Evolutionary conservation across 2,888 invertebrate species (phyloP).

Genomic region (Mesorhabditis sp.): DNA sequence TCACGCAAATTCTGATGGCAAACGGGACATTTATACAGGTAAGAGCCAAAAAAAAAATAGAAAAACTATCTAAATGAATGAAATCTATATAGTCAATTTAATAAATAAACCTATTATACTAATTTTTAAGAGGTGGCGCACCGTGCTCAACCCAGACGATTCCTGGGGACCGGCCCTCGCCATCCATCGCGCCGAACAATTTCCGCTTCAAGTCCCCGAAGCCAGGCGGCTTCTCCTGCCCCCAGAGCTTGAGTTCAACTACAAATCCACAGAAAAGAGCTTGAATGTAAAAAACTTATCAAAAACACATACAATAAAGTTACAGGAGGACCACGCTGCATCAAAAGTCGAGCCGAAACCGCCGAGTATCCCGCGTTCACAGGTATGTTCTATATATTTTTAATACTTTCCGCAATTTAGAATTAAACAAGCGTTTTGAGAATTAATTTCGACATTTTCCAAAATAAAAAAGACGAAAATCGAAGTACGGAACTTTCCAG

Average conservation of each 20-base stretch:
- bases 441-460: too few relatives aligned
- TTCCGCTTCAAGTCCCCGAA: conserved; percentile 58
- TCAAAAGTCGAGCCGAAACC: background rate
- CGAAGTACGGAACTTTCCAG: background rate
- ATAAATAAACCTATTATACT: conserved; percentile 10
- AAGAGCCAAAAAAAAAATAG: conserved; percentile 7
- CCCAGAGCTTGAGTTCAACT: conserved; percentile 29
- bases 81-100: background rate
- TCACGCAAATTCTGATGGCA: conserved; percentile 60
- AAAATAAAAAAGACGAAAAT: too few relatives aligned
- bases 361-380: background rate
- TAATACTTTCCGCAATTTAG: background rate
- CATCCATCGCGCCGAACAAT: conserved; percentile 55
- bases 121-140: conserved; percentile 45
- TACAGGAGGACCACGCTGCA: background rate
- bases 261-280: background rate
- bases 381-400: background rate
- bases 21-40: conserved; percentile 55
- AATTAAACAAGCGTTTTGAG: background rate
- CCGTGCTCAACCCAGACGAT: conserved; percentile 52
- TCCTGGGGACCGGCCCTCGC: conserved; percentile 59
- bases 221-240: conserved; percentile 43
- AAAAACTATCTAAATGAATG: too few relatives aligned
- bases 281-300: too few relatives aligned
- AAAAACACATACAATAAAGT: background rate